Evolutionary conservation across 1,140 invertebrate species (phyloP).

Genomic region (Pseudomyrmex concolor): DNA sequence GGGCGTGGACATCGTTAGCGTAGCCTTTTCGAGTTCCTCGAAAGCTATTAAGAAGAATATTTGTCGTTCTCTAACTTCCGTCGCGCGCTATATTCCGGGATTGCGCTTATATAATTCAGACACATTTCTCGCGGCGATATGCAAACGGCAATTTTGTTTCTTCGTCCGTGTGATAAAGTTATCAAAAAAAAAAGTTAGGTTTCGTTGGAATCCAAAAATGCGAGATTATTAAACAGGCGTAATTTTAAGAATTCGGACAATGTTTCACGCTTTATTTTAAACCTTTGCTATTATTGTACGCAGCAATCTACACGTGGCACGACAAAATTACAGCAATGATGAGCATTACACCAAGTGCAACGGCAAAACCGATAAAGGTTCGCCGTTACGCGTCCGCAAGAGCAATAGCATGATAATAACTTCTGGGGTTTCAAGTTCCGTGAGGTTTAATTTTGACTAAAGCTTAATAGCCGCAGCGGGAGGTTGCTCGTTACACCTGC

Average conservation of each 20-base stretch:
- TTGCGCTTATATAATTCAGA: conserved; percentile 6
- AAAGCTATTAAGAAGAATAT: conserved; percentile 37
- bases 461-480: conserved; percentile 74
- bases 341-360: conserved; percentile 23
- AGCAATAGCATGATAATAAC: conserved; percentile 70
- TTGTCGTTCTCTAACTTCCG: conserved; percentile 29
- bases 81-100: neutral
- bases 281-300: neutral
- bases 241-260: neutral
- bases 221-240: conserved; percentile 8
- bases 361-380: conserved; percentile 44
- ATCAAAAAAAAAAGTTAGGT: neutral
- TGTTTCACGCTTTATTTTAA: neutral
- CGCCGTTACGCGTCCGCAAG: conserved; percentile 14
- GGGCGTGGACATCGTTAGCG: conserved; percentile 58
- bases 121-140: neutral
- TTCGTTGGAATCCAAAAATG: too few relatives aligned
- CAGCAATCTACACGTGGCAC: neutral
- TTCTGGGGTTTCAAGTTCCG: conserved; percentile 70
- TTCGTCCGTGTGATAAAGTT: neutral
- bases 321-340: conserved; percentile 43
- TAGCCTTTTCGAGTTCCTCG: conserved; percentile 34
- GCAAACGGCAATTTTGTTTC: neutral
- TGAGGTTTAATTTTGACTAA: conserved; percentile 76
- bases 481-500: conserved; percentile 70